Percentiles rank a stretch among this genome's conserved stretches.
Conservation (phyloP, 2,113 vertebrate genomes). For the Psittacara wagleri region DNA sequence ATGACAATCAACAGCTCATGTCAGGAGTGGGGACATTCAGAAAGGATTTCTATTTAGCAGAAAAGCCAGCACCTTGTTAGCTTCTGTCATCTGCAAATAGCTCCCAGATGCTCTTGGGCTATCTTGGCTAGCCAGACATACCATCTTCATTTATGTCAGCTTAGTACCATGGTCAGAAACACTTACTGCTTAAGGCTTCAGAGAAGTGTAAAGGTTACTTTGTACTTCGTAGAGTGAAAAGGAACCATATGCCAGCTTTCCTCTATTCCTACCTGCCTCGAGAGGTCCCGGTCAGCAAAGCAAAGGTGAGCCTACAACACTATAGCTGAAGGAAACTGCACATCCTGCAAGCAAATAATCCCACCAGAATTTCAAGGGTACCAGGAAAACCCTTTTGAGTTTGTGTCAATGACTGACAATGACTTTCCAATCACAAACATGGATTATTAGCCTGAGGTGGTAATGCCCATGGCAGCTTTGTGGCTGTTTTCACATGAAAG, state of each 20-base stretch:
- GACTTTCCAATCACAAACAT: neutral
- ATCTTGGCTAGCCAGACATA: neutral
- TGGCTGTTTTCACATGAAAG: neutral
- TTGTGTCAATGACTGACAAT: neutral
- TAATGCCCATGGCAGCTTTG: neutral
- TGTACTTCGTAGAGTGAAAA: neutral
- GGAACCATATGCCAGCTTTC: neutral
- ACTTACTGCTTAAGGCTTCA: neutral
- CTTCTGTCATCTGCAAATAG: neutral
- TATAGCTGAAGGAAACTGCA: neutral
- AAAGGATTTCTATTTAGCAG: constrained; percentile 19
- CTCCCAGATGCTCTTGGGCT: neutral
- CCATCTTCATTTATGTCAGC: neutral
- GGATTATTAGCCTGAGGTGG: accelerated
- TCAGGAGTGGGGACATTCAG: neutral
- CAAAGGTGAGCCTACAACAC: neutral
- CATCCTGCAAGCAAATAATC: neutral
- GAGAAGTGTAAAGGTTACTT: neutral
- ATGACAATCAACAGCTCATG: constrained; percentile 17
- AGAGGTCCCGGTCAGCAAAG: neutral
- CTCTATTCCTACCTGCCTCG: neutral
- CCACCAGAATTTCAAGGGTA: neutral
- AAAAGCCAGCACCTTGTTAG: constrained; percentile 8
- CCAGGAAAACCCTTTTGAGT: neutral
- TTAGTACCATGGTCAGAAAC: neutral